Evolutionary conservation across 2,113 vertebrate genomes (phyloP), one percentile per base, ranked within the genome.

Genomic region (Thamnaconus septentrionalis): DNA sequence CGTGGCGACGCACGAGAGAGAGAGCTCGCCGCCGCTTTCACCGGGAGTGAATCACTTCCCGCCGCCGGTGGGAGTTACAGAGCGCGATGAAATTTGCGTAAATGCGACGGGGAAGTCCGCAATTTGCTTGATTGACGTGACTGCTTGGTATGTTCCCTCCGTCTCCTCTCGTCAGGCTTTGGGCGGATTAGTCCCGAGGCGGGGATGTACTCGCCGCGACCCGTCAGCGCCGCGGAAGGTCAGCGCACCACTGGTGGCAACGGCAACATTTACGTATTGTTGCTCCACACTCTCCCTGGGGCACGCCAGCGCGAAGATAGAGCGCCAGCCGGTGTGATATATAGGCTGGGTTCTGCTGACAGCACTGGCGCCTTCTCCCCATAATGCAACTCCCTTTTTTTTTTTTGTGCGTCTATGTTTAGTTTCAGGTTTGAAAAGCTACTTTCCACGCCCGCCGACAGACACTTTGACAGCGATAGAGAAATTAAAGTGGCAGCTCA

Each of bases 401-500:
- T 31, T 45, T 31, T 42, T 60, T 65, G 11, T 75, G 6, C 81
- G 59, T 81, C 59, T 68, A 31, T 65, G 52, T 67, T 69, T 57
- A 12, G 59, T 63, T 43, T 53, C 11, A 41, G 31, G 31, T 10
- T 50, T 60, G 56, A 57, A 68, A 67, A 43, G 18, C 4, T 41
- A 7, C 4, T 41, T 57, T 6, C 57, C 64, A 61, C 63, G 78
- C 59, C 3, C 41, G 71, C 41, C 41, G 56, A 66, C 51, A 58
- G 41, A 76, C 50, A 50, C 44, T 66, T 52, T 56, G 55, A 64
- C 8, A n/a, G 46, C 61, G 60, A 70, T 71, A 69, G 46, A 56
- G n/a, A 49, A 74, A 64, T 64, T 41, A 57, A 78, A 74, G 54
- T 64, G 84, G 59, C 82, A 81, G 76, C 73, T 79, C 55, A 82